Conservation (phyloP, 1,140 invertebrate species). For the Drosophila orena region DNA sequence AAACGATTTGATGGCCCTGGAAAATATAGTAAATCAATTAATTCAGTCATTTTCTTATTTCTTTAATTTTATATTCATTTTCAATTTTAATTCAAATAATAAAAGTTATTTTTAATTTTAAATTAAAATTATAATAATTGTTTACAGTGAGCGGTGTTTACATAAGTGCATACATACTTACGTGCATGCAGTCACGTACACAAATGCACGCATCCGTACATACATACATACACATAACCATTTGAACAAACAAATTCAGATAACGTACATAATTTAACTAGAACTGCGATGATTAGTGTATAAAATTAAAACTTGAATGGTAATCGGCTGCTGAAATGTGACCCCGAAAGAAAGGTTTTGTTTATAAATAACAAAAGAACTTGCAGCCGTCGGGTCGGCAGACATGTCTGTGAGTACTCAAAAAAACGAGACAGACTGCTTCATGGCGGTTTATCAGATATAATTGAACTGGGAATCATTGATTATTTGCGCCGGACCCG, state of each 20-base stretch:
- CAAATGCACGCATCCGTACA: constrained; percentile 12
- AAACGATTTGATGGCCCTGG: constrained; percentile 94
- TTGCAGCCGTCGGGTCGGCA: constrained; percentile 5
- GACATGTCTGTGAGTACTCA: constrained; percentile 36
- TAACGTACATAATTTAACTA: constrained; percentile 11
- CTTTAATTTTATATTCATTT: no score
- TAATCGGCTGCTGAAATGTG: neutral
- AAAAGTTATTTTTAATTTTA: neutral
- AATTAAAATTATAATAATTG: neutral
- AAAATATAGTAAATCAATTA: constrained; percentile 12
- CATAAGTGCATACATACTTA: constrained; percentile 11
- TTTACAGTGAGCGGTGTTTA: constrained; percentile 31
- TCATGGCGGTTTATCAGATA: neutral
- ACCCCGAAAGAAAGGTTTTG: neutral
- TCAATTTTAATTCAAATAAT: neutral
- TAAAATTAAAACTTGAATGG: neutral
- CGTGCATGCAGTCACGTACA: constrained; percentile 37
- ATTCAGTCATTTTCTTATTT: no score
- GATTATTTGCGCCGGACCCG: constrained; percentile 7
- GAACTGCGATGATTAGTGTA: neutral
- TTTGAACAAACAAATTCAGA: neutral
- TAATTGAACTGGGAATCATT: neutral
- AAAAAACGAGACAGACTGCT: constrained; percentile 17
- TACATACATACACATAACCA: neutral
- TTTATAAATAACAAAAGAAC: constrained; percentile 11